phyloP scores from a whole-genome alignment of 2,797 vertebrate genomes.

The Rallus crepitans region DNA sequence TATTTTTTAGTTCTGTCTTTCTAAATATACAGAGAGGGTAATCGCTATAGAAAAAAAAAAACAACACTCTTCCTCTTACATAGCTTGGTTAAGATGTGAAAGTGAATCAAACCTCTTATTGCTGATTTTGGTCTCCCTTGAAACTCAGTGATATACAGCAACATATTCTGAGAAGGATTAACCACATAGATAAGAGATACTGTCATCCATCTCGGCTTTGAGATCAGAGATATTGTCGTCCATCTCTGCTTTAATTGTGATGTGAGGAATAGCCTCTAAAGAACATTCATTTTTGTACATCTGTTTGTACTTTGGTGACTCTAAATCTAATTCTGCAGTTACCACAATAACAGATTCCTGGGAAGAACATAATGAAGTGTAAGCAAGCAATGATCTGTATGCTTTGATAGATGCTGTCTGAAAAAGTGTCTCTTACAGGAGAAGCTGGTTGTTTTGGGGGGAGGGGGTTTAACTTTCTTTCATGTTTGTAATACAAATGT shows the following conservation, averaged over 20 bases:
- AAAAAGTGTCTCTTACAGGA: background rate
- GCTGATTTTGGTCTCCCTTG: background rate
- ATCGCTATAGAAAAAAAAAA: background rate
- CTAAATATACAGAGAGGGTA: background rate
- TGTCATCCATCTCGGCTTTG: background rate
- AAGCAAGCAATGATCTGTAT: background rate
- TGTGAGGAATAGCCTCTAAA: background rate
- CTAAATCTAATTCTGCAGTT: background rate
- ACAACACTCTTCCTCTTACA: background rate
- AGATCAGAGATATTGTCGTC: background rate
- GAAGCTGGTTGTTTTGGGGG: background rate
- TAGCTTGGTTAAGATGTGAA: background rate
- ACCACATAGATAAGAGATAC: background rate
- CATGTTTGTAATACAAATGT: background rate
- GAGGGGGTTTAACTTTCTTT: background rate
- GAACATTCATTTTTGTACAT: background rate
- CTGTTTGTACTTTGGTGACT: background rate
- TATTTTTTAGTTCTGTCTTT: background rate
- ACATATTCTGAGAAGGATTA: background rate
- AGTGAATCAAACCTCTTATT: background rate
- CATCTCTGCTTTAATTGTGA: background rate
- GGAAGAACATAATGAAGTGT: background rate
- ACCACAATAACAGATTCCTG: background rate
- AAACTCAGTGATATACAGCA: constrained; percentile 4
- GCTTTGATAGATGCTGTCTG: background rate